Conservation (phyloP, 1,140 invertebrate genomes). For the Drosophila sulfurigaster region DNA sequence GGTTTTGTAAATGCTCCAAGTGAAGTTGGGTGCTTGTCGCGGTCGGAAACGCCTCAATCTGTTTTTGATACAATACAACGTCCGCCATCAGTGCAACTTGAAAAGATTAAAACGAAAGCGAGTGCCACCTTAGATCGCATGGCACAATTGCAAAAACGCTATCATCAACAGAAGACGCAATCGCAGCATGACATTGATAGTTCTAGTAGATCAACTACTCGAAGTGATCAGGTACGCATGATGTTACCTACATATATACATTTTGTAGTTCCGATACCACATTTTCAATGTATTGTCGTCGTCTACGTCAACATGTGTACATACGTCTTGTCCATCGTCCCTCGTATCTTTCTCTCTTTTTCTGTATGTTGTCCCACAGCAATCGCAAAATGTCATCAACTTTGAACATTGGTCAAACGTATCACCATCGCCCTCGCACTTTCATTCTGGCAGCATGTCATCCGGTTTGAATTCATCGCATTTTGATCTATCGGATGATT, state of each 20-base stretch:
- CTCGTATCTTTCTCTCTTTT: slow-evolving; percentile 54
- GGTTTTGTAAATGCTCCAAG: slow-evolving; percentile 53
- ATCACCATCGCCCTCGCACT: slow-evolving; percentile 84
- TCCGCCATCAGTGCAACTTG: slow-evolving; percentile 80
- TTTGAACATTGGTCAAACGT: slow-evolving; percentile 85
- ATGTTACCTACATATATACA: neutral
- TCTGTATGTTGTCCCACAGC: slow-evolving; percentile 63
- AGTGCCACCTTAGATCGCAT: slow-evolving; percentile 82
- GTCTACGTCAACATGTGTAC: neutral
- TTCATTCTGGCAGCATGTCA: slow-evolving; percentile 86
- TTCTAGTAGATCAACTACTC: slow-evolving; percentile 68
- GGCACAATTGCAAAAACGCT: slow-evolving; percentile 87
- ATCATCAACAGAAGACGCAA: slow-evolving; percentile 87
- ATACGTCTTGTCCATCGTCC: slow-evolving; percentile 31
- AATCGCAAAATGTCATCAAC: slow-evolving; percentile 67
- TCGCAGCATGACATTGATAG: slow-evolving; percentile 84
- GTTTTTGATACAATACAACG: slow-evolving; percentile 81
- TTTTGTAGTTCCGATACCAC: slow-evolving; percentile 10
- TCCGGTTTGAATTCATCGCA: slow-evolving; percentile 84
- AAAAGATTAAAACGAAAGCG: slow-evolving; percentile 84
- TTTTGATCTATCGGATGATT: slow-evolving; percentile 80
- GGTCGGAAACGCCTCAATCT: slow-evolving; percentile 79
- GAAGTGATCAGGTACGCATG: slow-evolving; percentile 73
- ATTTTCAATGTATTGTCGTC: slow-evolving; percentile 26
- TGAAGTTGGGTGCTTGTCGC: slow-evolving; percentile 69